Percentiles rank a stretch among this genome's conserved stretches.
phyloP scores from a whole-genome alignment of 2,113 vertebrate genomes.

The Petrocephalus microphthalmus region DNA sequence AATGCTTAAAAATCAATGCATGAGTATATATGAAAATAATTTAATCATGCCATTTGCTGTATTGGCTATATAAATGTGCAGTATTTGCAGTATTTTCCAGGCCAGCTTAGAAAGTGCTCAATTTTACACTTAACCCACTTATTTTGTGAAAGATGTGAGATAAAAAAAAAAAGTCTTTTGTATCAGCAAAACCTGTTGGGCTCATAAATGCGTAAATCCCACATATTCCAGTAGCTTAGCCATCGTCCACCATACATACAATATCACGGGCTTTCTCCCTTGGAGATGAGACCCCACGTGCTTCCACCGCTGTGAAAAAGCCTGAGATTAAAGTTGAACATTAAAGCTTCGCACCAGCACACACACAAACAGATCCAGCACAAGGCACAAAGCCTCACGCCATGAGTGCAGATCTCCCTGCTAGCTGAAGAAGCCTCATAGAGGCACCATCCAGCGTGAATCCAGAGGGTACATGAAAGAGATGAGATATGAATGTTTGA shows the following conservation, averaged over 20 bases:
- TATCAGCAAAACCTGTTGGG: not conserved
- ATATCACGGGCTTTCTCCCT: not conserved
- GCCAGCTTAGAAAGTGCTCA: not conserved
- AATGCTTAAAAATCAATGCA: not conserved
- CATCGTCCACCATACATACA: not conserved
- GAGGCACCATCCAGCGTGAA: not conserved
- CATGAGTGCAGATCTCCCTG: not conserved
- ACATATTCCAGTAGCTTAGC: not conserved
- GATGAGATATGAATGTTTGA: slow-evolving; percentile 1
- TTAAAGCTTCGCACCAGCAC: not conserved
- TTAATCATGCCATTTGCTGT: not conserved
- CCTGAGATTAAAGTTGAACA: not conserved
- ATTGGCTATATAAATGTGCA: not conserved
- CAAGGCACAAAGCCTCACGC: not conserved
- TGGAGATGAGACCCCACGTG: not conserved
- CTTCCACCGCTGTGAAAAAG: not conserved
- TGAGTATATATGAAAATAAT: not conserved
- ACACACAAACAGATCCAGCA: not conserved
- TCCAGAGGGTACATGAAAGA: not conserved
- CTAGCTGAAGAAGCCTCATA: not conserved
- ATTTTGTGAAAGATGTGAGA: not conserved
- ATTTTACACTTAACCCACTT: not conserved
- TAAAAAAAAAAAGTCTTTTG: not conserved
- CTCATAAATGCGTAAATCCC: not conserved
- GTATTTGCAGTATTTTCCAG: not conserved